Percentiles rank a stretch among this genome's conserved stretches.
Evolutionary conservation across 2,113 vertebrate genomes (phyloP).

Genomic region (Cheirogaleus medius): DNA sequence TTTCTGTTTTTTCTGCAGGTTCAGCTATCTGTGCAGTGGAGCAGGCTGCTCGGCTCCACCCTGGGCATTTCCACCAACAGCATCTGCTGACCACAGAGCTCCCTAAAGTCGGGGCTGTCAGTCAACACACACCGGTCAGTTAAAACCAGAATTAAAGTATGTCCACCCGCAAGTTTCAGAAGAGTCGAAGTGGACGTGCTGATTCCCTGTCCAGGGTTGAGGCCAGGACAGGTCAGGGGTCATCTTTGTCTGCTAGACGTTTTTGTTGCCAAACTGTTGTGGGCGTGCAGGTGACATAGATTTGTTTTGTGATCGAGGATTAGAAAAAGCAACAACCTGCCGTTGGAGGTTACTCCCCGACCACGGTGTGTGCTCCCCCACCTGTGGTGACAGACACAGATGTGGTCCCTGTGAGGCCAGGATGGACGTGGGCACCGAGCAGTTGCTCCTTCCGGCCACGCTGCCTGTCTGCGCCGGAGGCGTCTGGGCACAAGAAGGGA

Average conservation of each 20-base stretch:
- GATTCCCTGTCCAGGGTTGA: too few species aligned
- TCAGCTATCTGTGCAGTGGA: fast-evolving
- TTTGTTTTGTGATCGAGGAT: background rate
- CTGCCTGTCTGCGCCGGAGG: fast-evolving
- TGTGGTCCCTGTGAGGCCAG: background rate
- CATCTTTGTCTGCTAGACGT: background rate
- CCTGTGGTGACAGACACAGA: background rate
- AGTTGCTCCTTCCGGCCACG: background rate
- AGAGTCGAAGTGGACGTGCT: fast-evolving
- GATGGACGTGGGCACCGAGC: fast-evolving
- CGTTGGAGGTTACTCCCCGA: fast-evolving
- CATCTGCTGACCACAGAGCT: too few species aligned
- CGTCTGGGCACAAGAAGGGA: background rate
- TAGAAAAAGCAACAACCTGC: background rate
- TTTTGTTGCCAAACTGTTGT: background rate
- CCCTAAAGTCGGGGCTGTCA: background rate
- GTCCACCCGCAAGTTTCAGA: background rate
- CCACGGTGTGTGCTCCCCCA: background rate
- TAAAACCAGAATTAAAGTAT: background rate
- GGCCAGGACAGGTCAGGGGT: background rate
- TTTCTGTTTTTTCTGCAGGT: background rate
- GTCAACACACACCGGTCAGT: background rate
- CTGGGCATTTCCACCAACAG: fast-evolving
- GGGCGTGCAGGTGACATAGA: background rate
- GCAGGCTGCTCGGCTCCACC: background rate